Conservation (phyloP, 92 coral and sea anemone species). For the Palythoa grandis region DNA sequence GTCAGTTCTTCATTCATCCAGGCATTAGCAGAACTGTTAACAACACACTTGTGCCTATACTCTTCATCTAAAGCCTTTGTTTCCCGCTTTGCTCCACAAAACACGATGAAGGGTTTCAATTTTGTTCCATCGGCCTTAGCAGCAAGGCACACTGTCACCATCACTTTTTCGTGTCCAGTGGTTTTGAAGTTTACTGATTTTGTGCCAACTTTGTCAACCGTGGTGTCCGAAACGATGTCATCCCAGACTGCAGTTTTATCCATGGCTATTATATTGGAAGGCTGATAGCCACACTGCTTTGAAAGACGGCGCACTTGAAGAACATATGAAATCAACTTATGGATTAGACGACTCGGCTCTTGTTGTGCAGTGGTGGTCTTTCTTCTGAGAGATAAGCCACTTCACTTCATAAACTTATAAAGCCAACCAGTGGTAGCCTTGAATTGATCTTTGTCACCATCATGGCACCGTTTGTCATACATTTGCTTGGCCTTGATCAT, state of each 20-base stretch:
- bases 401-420: constrained; percentile 46
- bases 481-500: constrained; percentile 25
- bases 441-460: constrained; percentile 5
- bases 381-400: constrained; percentile 37
- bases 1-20: constrained; percentile 65
- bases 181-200: constrained; percentile 44
- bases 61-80: constrained; percentile 14
- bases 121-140: constrained; percentile 60
- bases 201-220: constrained; percentile 49
- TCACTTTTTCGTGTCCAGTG: constrained; percentile 56
- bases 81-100: constrained; percentile 56
- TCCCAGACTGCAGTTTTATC: constrained; percentile 49
- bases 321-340: constrained; percentile 53
- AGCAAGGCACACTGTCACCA: constrained; percentile 57
- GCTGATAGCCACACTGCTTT: constrained; percentile 30
- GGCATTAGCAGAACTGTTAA: constrained; percentile 46
- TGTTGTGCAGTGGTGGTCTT: constrained; percentile 51
- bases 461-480: constrained; percentile 39
- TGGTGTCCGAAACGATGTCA: constrained; percentile 59
- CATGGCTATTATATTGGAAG: constrained; percentile 50
- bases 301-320: constrained; percentile 53
- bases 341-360: constrained; percentile 27
- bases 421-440: constrained; percentile 48
- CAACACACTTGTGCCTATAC: constrained; percentile 18
- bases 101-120: constrained; percentile 59